Percentiles rank a stretch among this genome's conserved stretches.
These are phyloP conservation scores for Podarcis lilfordi DNA, from an alignment of 2,797 vertebrate species.

Conservation along the genomic window DNA sequence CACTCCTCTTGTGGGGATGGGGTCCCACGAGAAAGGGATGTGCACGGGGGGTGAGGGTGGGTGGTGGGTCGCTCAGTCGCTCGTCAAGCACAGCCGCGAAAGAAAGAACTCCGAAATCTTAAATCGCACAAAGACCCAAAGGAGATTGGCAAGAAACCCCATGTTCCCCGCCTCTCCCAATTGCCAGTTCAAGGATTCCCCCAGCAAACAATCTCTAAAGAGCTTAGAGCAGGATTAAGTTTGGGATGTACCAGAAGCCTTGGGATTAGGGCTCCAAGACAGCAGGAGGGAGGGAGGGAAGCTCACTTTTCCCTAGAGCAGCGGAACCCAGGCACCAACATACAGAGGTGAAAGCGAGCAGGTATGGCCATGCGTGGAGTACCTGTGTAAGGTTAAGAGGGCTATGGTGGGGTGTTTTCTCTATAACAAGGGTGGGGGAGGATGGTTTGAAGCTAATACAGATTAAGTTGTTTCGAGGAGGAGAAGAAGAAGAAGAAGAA, in stretches of 20 bases:
- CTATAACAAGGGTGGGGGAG: not conserved
- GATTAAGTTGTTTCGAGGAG: too few species aligned
- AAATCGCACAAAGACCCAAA: not conserved
- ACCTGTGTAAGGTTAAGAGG: not conserved
- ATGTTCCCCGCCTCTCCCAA: not conserved
- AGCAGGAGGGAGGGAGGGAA: too few species aligned
- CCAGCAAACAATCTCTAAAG: constrained; percentile 34
- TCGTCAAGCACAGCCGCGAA: not conserved
- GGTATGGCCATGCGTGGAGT: too few species aligned
- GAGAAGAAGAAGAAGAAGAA: too few species aligned
- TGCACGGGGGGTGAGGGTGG: accelerated
- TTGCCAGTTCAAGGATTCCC: constrained; percentile 6
- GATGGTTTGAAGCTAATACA: too few species aligned
- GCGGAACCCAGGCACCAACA: not conserved
- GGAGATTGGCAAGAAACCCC: not conserved
- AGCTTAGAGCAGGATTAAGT: constrained; percentile 22
- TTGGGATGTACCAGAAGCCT: not conserved
- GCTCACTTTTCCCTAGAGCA: not conserved
- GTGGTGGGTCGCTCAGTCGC: not conserved
- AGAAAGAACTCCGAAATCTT: not conserved
- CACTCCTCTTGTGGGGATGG: not conserved
- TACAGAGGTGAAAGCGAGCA: not conserved
- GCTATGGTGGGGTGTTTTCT: not conserved
- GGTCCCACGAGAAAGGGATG: not conserved
- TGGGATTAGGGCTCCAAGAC: constrained; percentile 6